phyloP scores from a whole-genome alignment of 2,888 invertebrate genomes.

The Leptopilina syphax region DNA sequence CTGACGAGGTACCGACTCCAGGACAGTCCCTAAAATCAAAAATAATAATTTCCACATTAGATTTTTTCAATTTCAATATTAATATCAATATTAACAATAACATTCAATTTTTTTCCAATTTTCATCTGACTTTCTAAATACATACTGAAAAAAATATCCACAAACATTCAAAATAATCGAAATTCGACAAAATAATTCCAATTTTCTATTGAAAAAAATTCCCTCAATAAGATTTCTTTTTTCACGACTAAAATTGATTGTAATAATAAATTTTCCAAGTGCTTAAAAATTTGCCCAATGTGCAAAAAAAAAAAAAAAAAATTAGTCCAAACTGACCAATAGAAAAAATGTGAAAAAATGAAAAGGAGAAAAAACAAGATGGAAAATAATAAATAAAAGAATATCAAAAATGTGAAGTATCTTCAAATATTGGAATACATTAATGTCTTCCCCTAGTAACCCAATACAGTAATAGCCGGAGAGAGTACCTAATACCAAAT shows the following conservation, averaged over 20 bases:
- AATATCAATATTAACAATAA: no score
- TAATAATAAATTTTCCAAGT: no score
- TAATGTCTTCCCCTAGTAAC: slow-evolving; percentile 17
- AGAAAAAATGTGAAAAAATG: not conserved
- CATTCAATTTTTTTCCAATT: no score
- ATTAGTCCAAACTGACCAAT: not conserved
- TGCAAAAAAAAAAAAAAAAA: no score
- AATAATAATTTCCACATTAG: not conserved
- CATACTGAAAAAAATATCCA: not conserved
- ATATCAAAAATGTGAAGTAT: not conserved
- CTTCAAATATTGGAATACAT: slow-evolving; percentile 6
- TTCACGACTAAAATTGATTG: no score
- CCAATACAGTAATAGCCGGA: slow-evolving; percentile 18
- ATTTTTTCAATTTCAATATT: no score
- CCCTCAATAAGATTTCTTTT: no score
- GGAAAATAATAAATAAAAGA: not conserved
- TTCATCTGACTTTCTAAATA: not conserved
- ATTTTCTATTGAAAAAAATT: no score
- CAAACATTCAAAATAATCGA: no score
- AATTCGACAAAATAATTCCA: no score
- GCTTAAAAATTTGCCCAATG: no score
- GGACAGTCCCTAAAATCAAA: slow-evolving; percentile 68
- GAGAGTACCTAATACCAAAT: slow-evolving; percentile 18
- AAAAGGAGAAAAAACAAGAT: not conserved
- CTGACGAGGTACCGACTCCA: slow-evolving; percentile 72